Conservation (phyloP, 2,888 invertebrate genomes). For the Nycteola revayana region DNA sequence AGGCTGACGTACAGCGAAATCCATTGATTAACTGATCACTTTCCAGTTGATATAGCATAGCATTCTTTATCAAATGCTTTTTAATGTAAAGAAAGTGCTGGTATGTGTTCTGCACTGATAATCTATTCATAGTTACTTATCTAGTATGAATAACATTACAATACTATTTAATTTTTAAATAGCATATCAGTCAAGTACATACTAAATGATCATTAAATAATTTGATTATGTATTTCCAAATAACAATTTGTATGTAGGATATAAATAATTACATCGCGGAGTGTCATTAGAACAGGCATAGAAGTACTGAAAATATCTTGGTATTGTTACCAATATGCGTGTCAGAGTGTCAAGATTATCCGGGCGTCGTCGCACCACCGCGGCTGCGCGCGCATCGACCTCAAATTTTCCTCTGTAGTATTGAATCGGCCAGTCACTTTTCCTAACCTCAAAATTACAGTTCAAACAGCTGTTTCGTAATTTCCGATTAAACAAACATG, state of each 20-base stretch:
- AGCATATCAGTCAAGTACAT: no score
- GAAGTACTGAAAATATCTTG: neutral
- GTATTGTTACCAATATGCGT: conserved; percentile 37
- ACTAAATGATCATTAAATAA: no score
- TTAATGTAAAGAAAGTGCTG: conserved; percentile 15
- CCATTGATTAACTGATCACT: neutral
- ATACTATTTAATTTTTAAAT: no score
- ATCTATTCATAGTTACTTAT: neutral
- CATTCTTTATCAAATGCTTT: conserved; percentile 4
- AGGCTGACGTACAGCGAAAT: no score
- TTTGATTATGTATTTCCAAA: no score
- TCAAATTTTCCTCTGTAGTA: conserved; percentile 48
- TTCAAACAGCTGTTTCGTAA: conserved; percentile 69
- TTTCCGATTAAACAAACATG: conserved; percentile 36
- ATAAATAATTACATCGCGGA: no score
- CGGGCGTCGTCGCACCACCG: conserved; percentile 36
- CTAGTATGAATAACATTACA: no score
- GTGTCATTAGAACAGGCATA: no score
- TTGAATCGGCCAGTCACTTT: conserved; percentile 70
- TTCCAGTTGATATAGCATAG: conserved; percentile 3
- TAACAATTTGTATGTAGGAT: no score
- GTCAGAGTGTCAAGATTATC: conserved; percentile 50
- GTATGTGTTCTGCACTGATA: conserved; percentile 16
- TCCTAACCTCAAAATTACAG: conserved; percentile 69
- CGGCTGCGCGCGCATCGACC: conserved; percentile 70